phyloP scores from a whole-genome alignment of 2,888 invertebrate species.

The Eristalis tenax region DNA sequence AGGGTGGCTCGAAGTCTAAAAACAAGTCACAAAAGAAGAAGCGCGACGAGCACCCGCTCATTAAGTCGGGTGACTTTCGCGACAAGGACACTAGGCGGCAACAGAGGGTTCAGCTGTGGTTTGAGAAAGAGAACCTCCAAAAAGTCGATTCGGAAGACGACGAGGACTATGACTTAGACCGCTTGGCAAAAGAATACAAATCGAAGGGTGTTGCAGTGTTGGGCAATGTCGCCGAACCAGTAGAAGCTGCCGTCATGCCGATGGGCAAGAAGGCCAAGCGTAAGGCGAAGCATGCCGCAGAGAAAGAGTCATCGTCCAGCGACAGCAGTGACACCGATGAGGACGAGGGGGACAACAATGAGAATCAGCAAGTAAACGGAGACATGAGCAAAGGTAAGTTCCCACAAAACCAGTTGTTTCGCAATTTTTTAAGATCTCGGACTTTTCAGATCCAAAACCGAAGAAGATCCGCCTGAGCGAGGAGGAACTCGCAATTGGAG shows the following conservation, averaged over 20 bases:
- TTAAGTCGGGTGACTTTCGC: conserved; percentile 90
- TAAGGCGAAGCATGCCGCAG: conserved; percentile 74
- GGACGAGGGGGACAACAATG: conserved; percentile 76
- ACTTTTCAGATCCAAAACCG: conserved; percentile 73
- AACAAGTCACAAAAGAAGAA: conserved; percentile 77
- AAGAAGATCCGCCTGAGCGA: conserved; percentile 89
- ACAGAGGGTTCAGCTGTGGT: conserved; percentile 93
- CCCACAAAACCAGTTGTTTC: too few species aligned
- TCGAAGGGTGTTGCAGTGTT: conserved; percentile 85
- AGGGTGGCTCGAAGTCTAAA: conserved; percentile 76
- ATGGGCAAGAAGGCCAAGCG: conserved; percentile 79
- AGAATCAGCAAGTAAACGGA: conserved; percentile 37
- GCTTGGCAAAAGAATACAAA: conserved; percentile 87
- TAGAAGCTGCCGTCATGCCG: conserved; percentile 43
- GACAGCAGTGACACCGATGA: conserved; percentile 75
- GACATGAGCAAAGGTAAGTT: conserved; percentile 50
- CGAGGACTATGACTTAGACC: conserved; percentile 93
- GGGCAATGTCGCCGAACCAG: conserved; percentile 75
- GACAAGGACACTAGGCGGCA: conserved; percentile 88
- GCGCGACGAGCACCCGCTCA: conserved; percentile 85
- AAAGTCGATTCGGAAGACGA: conserved; percentile 91
- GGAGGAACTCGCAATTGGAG: conserved; percentile 95
- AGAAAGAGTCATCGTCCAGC: conserved; percentile 74
- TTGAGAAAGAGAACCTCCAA: conserved; percentile 91
- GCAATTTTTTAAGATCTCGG: not conserved